Evolutionary conservation across 2,888 invertebrate species (phyloP).

Genomic region (Protonemura montana): DNA sequence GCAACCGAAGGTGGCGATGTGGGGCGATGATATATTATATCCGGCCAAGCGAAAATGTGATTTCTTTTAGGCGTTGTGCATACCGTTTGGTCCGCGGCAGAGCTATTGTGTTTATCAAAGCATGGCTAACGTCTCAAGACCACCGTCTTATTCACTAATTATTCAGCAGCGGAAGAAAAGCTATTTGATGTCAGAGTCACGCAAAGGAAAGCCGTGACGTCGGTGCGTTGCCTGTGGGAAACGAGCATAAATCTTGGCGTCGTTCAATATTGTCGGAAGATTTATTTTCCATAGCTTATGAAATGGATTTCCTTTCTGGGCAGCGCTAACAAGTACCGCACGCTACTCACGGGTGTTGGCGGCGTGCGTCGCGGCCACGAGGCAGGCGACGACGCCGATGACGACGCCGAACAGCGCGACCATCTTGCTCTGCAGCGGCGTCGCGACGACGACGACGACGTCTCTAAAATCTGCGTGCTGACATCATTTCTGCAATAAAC

Average conservation of each 20-base stretch:
- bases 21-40: background rate
- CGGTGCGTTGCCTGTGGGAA: too few relatives aligned
- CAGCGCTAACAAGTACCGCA: too few relatives aligned
- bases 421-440: background rate
- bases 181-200: background rate
- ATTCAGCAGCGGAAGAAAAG: background rate
- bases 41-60: background rate
- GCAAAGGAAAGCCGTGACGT: background rate
- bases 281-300: background rate
- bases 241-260: background rate
- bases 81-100: too few relatives aligned
- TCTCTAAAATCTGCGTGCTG: background rate
- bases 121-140: background rate
- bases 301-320: background rate
- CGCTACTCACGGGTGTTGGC: background rate
- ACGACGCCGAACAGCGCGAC: background rate
- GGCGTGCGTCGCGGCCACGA: background rate
- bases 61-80: background rate
- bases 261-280: background rate
- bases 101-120: background rate
- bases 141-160: background rate
- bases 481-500: background rate
- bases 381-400: background rate
- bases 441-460: background rate
- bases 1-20: background rate